A percentile compares a stretch with the other conserved stretches of the same genome.
These are phyloP conservation scores for Drosophila sucinea DNA, from an alignment of 1,140 invertebrate genomes.

Conservation along the genomic window DNA sequence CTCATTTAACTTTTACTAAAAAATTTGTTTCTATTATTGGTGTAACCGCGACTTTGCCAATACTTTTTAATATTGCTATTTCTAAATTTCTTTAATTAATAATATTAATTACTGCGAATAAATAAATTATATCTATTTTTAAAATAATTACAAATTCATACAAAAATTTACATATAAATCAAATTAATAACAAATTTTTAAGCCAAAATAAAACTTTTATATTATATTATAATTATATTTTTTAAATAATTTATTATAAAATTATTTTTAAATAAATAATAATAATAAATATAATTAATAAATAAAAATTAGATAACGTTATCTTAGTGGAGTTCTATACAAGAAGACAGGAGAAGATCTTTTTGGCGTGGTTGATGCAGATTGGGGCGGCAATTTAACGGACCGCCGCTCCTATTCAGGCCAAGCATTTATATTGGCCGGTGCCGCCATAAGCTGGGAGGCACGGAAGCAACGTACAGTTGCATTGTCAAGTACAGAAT, in stretches of 20 bases:
- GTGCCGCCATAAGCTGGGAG: too few species aligned
- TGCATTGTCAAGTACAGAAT: too few species aligned
- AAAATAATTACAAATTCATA: conserved; percentile 47
- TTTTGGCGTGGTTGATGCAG: too few species aligned
- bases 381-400: too few species aligned
- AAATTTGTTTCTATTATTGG: conserved; percentile 59
- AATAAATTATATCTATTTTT: conserved; percentile 30
- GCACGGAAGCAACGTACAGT: too few species aligned
- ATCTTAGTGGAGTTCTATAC: too few species aligned
- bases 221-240: conserved; percentile 17
- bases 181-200: conserved; percentile 57
- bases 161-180: conserved; percentile 75
- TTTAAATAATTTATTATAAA: conserved; percentile 18
- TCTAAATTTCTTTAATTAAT: conserved; percentile 65
- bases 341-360: too few species aligned
- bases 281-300: conserved; percentile 31
- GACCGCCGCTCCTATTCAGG: too few species aligned
- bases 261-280: conserved; percentile 24
- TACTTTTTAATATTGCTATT: conserved; percentile 73
- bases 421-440: too few species aligned
- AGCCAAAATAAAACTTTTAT: conserved; percentile 66
- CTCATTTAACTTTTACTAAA: conserved; percentile 52
- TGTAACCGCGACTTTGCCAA: conserved; percentile 66
- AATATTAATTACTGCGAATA: conserved; percentile 68
- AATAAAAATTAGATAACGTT: not conserved